Percentiles rank a stretch among this genome's conserved stretches.
These are phyloP conservation scores for Chaetodon trifasciatus DNA, from an alignment of 2,797 vertebrate species.

Conservation along the genomic window DNA sequence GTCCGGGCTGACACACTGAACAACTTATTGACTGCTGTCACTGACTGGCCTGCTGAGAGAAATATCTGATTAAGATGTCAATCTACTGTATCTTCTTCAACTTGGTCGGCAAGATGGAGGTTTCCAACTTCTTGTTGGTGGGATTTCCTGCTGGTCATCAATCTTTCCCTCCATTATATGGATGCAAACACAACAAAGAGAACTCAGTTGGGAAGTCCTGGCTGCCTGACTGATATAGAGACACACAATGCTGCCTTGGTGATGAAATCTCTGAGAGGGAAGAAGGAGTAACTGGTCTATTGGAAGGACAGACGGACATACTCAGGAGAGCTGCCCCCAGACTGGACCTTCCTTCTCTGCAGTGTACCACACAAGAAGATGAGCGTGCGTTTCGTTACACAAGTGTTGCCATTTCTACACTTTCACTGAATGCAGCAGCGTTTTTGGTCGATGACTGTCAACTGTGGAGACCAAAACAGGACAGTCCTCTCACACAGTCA, in stretches of 20 bases:
- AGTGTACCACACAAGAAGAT: background rate
- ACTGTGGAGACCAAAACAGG: background rate
- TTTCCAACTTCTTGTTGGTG: background rate
- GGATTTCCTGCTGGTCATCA: constrained; percentile 10
- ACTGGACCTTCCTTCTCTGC: background rate
- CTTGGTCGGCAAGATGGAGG: background rate
- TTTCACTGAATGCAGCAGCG: background rate
- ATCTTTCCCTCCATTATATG: background rate
- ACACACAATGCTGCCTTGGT: background rate
- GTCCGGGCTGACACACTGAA: background rate
- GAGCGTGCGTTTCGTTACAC: background rate
- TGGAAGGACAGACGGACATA: background rate
- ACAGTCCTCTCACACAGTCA: background rate
- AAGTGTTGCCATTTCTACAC: background rate
- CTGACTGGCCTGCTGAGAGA: background rate
- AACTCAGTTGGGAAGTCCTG: background rate
- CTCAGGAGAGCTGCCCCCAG: constrained; percentile 1
- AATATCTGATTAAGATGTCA: constrained; percentile 16
- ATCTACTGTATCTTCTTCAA: background rate
- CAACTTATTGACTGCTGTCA: background rate
- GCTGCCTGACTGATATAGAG: background rate
- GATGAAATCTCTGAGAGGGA: constrained; percentile 5
- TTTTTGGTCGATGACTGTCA: background rate
- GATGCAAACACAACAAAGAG: constrained; percentile 1
- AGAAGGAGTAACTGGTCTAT: background rate